Percentiles rank a stretch among this genome's conserved stretches.
phyloP scores from a whole-genome alignment of 2,888 invertebrate species.

The Smittia aterrima region DNA sequence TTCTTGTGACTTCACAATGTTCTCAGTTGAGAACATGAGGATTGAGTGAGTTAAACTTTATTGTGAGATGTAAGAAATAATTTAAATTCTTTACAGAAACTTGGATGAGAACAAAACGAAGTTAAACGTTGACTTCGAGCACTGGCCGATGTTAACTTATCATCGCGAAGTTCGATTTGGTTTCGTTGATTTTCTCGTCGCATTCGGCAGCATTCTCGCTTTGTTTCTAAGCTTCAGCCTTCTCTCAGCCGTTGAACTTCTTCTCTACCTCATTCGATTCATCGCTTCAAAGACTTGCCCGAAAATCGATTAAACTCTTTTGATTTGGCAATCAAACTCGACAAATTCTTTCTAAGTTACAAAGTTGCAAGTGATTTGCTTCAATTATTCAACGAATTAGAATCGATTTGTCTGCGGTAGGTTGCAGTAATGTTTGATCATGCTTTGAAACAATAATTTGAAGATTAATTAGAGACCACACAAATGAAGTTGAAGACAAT shows the following conservation, averaged over 20 bases:
- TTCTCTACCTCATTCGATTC: background rate
- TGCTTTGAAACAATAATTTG: too few relatives aligned
- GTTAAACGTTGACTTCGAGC: background rate
- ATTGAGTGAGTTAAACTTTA: background rate
- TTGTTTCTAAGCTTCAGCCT: constrained; percentile 18
- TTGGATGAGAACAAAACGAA: too few relatives aligned
- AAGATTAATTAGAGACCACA: too few relatives aligned
- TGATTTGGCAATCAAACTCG: background rate
- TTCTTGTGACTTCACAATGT: constrained; percentile 2
- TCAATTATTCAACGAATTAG: too few relatives aligned
- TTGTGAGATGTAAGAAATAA: background rate
- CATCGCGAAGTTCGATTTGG: constrained; percentile 20
- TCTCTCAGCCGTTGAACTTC: constrained; percentile 7
- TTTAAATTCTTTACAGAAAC: background rate
- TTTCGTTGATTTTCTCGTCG: constrained; percentile 19
- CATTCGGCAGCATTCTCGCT: constrained; percentile 24
- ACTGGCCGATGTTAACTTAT: background rate
- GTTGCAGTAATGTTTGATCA: too few relatives aligned
- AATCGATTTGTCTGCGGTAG: too few relatives aligned
- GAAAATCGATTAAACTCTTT: background rate
- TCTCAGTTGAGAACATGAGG: background rate
- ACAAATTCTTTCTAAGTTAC: too few relatives aligned
- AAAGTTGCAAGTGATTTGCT: too few relatives aligned
- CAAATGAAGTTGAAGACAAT: too few relatives aligned
- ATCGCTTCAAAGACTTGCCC: background rate